Base-by-base conservation (phyloP, 2,113 vertebrate genomes). In the Craseonycteris thonglongyai region DNA sequence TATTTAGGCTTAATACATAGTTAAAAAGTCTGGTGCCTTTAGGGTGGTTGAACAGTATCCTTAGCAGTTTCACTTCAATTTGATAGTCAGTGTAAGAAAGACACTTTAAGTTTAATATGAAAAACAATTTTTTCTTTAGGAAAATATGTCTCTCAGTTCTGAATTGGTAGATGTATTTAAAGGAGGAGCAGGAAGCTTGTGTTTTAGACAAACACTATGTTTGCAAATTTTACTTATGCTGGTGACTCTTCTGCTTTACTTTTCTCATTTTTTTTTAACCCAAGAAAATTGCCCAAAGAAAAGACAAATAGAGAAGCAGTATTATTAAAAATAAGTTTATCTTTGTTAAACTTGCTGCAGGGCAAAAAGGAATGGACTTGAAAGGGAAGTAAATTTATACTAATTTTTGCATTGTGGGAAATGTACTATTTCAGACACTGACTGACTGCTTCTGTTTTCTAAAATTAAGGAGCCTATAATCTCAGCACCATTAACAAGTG, bases 401-500 rank as follows among this genome's bases (percentile, higher is more conserved):
- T 96, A 98, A 94, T 97, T 97, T 97, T 98, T 97, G 91, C 81
- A 97, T 97, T 98, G 94, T 94, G 96, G 96, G 47, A 97, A 98
- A 98, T 97, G 74, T 66, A 95, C 78, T 94, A 94, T 98, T 98
- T 98, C 90, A 97, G 98, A 98, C 98, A 98, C 98, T 98, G 96
- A 95, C 97, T 98, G 98, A 98, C 98, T 98, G 98, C 97, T 98
- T 98, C 98, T 99, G 98, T 98, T 98, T 98, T 98, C 98, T 99
- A 99, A 99, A 99, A 99, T 99, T 98, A 99, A 99, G 98, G 98
- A 99, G 98, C 98, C 98, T 99, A 98, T 99, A 99, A 99, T 99
- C 99, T 99, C 98, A 98, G 98, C 98, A 98, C 99, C 99, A 99
- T 99, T 99, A 99, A 99, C 99, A 98, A 98, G 98, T 97, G 98